These are phyloP conservation scores for Choloepus hoffmanni DNA, from an alignment of 2,113 vertebrate species.

Conservation along the genomic window DNA sequence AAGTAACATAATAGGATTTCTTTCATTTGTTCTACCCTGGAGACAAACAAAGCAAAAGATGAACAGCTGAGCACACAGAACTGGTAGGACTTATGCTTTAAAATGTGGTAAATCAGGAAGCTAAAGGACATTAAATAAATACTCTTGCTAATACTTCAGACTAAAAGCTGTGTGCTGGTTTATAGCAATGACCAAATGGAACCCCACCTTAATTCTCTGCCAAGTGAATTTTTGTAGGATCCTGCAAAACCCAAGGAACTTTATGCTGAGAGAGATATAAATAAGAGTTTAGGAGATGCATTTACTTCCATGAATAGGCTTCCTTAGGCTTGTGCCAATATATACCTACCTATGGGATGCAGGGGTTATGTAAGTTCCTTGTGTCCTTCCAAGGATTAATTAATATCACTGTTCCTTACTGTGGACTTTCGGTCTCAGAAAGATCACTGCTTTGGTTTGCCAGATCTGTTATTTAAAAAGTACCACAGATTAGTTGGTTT, in stretches of 20 bases:
- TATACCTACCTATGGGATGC: rapidly evolving
- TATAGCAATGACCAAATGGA: not conserved
- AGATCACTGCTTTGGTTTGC: not conserved
- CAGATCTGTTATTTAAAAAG: no score
- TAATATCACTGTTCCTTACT: not conserved
- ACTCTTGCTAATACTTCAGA: not conserved
- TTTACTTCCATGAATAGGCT: not conserved
- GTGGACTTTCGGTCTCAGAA: not conserved
- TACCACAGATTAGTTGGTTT: no score
- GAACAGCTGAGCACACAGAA: not conserved
- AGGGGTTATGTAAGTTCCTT: not conserved
- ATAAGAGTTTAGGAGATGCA: not conserved
- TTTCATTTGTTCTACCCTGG: not conserved
- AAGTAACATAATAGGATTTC: not conserved
- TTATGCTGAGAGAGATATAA: not conserved
- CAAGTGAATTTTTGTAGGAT: not conserved
- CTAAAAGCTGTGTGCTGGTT: not conserved
- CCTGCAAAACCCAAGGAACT: not conserved
- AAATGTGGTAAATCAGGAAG: not conserved
- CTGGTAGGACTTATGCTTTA: not conserved
- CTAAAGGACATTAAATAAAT: not conserved
- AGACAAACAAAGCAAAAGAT: not conserved
- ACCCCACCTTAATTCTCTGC: not conserved
- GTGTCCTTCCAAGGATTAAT: not conserved
- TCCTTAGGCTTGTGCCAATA: not conserved